These are phyloP conservation scores for Leptodirus hochenwartii DNA, from an alignment of 2,888 invertebrate genomes.

Conservation along the genomic window DNA sequence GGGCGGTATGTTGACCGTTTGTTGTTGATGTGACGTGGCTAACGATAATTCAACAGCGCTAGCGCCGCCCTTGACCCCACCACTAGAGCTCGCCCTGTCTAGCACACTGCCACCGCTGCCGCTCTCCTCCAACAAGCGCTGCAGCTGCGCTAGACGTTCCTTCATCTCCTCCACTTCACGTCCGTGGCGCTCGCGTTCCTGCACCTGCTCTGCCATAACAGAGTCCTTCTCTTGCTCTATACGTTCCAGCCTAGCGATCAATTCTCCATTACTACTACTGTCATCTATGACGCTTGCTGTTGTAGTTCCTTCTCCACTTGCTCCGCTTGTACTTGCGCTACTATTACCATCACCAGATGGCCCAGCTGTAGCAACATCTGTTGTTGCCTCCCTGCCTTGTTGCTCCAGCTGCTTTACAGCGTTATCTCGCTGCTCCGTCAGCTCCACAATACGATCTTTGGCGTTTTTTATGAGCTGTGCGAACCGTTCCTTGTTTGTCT, in stretches of 20 bases:
- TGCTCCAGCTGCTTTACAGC: slow-evolving; percentile 36
- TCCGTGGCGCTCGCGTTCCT: too few species aligned
- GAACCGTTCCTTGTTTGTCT: slow-evolving; percentile 27
- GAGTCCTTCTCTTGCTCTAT: slow-evolving; percentile 1
- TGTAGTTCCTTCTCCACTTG: slow-evolving; percentile 43
- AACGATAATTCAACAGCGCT: too few species aligned
- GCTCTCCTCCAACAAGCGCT: slow-evolving; percentile 20
- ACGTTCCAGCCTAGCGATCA: not conserved
- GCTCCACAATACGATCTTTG: slow-evolving; percentile 49
- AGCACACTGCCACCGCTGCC: slow-evolving; percentile 33
- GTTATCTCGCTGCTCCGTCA: slow-evolving; percentile 54
- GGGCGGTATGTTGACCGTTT: not conserved
- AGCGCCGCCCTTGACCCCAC: too few species aligned
- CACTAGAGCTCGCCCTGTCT: too few species aligned
- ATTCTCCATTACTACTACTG: too few species aligned
- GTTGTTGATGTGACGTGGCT: slow-evolving; percentile 7
- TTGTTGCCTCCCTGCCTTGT: slow-evolving; percentile 8
- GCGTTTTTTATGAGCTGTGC: slow-evolving; percentile 48
- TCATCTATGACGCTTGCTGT: too few species aligned
- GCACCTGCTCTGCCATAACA: too few species aligned
- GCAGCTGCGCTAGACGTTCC: slow-evolving; percentile 5
- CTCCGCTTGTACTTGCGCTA: too few species aligned
- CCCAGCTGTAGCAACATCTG: slow-evolving; percentile 1
- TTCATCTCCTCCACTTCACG: slow-evolving; percentile 5
- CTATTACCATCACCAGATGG: slow-evolving; percentile 4